Base-by-base conservation (phyloP, 2,888 invertebrate genomes). In the Mimumesa dahlbomi region DNA sequence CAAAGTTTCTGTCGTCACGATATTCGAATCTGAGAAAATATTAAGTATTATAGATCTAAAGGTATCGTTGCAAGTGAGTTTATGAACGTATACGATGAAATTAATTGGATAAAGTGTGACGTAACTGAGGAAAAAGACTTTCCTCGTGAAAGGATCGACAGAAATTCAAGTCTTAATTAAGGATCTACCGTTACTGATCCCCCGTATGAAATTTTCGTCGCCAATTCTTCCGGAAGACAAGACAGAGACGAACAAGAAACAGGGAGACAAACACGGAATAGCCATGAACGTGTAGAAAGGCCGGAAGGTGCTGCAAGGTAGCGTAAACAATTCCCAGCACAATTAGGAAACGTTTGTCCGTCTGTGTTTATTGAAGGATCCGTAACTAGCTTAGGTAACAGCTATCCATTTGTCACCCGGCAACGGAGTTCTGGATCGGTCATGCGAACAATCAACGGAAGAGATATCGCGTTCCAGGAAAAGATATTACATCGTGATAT, bases 321-420 rank as follows among this genome's bases (percentile, higher is more conserved):
- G 73, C 77, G 82, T 82, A 82, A 84, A 83, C 85, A 85, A 81
- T 85, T 83, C 82, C 76, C 79, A 73, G 77, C 80, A 85, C 84
- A 84, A 84, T 84, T 82, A 84, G 85, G 82, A 83, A 75, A 73
- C 80, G 81, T 85, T 81, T 83, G 84, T 82, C 81, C 78, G 82
- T 83, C 78, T 81, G 72, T 81, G 77, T 84, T 82, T 83, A 75
- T 75, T 64, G 54, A 79, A 82, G 82, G 82, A 84, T 83, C 82
- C 77, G 82, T 83, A 83, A 85, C 85, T 81, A 79, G 82, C 80
- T 85, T 79, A 78, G 74, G 73, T 73, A 78, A 85, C 80, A 79
- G 77, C 80, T 77, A 72, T 70, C 73, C 69, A 75, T 79, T 81
- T 75, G 73, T 59, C 64, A 67, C 61, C 40, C 58, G 53, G 13